Base-by-base conservation (phyloP, 2,797 vertebrate species). In the Pampus argenteus region DNA sequence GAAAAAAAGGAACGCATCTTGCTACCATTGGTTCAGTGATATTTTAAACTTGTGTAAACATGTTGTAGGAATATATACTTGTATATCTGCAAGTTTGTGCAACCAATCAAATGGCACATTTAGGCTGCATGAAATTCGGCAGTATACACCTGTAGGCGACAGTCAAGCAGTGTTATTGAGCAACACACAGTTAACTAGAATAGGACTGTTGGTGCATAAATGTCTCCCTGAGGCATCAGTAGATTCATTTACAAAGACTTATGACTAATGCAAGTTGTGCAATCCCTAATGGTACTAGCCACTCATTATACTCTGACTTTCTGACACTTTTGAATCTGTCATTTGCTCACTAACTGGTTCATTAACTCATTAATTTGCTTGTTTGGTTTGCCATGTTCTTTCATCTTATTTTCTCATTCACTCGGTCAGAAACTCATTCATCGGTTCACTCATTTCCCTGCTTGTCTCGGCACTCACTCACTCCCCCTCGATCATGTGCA, bases 101-200 rank as follows among this genome's bases (percentile, higher is more conserved):
- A 49, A 3, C 22, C 3, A 1, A 22, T 25, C 40, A 18, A 6
- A 34, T 48, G 55, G 26, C 58, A 36, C 22, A 50, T 57, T 23
- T 22, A 2, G 38, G 56, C 45, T 40, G 17, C 7, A 5, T 64
- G 29, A 26, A 50, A 17, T 60, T 67, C 42, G 25, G 29, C 28
- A 3, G 42, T 28, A 9, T 54, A 17, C 45, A 74, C 49, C 76
- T 77, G 63, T 61, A 67, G 55, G 78, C 23, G 17, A n/a, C 6
- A 18, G 34, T 10, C n/a, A n/a, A n/a, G 10, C 23, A 13, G 13
- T 1, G 17, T 20, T 70, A 67, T 72, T 71, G 68, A 72, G 73
- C 70, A 79, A 72, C 45, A 31, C 5, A 49, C 2, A 3, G 40
- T 66, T 57, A 66, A 71, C n/a, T 26, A 31, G 9, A 76, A 57